Evolutionary conservation across 1,140 invertebrate species (phyloP).

Genomic region (Drosophila nigromelanica): DNA sequence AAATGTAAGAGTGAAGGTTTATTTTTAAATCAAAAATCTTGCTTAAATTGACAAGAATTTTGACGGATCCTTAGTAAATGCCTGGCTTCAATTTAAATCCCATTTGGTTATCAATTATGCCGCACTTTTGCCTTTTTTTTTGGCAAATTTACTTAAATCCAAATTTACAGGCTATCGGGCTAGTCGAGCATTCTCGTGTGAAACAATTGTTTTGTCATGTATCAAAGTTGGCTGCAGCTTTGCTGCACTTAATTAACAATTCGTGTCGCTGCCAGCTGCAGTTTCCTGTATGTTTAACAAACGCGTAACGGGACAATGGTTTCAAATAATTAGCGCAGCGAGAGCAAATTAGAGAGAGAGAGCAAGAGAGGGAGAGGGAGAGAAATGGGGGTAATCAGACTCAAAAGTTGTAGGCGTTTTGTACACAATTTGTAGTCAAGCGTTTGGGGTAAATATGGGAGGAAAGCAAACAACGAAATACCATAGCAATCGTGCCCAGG

Average conservation of each 20-base stretch:
- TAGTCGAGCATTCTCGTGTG: background rate
- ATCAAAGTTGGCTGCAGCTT: slow-evolving; percentile 16
- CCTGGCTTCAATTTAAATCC: too few relatives aligned
- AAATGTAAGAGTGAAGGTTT: too few relatives aligned
- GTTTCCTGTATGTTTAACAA: slow-evolving; percentile 50
- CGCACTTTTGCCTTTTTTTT: too few relatives aligned
- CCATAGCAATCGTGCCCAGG: background rate
- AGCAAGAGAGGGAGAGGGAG: background rate
- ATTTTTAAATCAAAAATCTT: too few relatives aligned
- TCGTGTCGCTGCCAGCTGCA: slow-evolving; percentile 22
- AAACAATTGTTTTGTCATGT: slow-evolving; percentile 26
- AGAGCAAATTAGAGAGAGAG: background rate
- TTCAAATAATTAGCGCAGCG: slow-evolving; percentile 26
- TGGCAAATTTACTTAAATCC: too few relatives aligned
- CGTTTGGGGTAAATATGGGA: background rate
- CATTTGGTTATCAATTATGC: too few relatives aligned
- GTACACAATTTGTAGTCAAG: slow-evolving; percentile 20
- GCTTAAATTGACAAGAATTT: too few relatives aligned
- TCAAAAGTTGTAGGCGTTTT: slow-evolving; percentile 39
- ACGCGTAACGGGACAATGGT: slow-evolving; percentile 31
- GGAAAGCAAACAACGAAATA: background rate
- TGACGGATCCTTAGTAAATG: too few relatives aligned
- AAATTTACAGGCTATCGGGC: slow-evolving; percentile 15
- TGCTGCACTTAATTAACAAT: slow-evolving; percentile 31
- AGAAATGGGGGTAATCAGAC: background rate